A percentile compares a stretch with the other conserved stretches of the same genome.
Evolutionary conservation across 2,888 invertebrate species (phyloP).

Genomic region (Hyppa rectilinea): DNA sequence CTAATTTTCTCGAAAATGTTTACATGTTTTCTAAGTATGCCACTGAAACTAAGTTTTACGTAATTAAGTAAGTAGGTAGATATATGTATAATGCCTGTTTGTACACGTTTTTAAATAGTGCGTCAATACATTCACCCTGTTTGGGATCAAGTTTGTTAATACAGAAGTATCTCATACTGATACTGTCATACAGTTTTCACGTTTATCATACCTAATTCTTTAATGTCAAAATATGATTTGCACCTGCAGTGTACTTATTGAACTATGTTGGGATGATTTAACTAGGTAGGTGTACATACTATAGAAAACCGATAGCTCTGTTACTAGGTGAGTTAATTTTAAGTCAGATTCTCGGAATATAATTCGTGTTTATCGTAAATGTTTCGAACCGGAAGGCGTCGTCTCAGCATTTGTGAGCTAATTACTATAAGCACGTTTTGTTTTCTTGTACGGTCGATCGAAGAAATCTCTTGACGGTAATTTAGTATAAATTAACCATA

Average conservation of each 20-base stretch:
- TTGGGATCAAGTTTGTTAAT: not conserved
- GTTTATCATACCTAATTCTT: not conserved
- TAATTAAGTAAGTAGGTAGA: not conserved
- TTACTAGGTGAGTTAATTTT: conserved; percentile 26
- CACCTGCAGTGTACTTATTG: not conserved
- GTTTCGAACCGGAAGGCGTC: conserved; percentile 69
- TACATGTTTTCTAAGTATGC: not conserved
- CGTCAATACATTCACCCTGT: no score
- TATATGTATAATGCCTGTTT: not conserved
- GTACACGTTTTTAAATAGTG: not conserved
- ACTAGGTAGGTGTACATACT: not conserved
- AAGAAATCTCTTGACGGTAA: conserved; percentile 58
- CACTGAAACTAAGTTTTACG: not conserved
- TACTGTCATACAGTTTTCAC: not conserved
- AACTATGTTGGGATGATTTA: not conserved
- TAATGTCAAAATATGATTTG: not conserved
- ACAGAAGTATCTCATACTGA: not conserved
- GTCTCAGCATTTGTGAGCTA: conserved; percentile 73
- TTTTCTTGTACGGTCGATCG: conserved; percentile 61
- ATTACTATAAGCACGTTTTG: conserved; percentile 79
- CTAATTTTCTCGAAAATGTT: not conserved
- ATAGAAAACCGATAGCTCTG: conserved; percentile 6
- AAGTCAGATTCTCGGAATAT: conserved; percentile 25
- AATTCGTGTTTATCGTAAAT: conserved; percentile 40
- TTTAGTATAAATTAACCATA: conserved; percentile 82